Evolutionary conservation across 1,140 invertebrate genomes (phyloP), one percentile per base, ranked within the genome.

Genomic region (Eufriesea mexicana): DNA sequence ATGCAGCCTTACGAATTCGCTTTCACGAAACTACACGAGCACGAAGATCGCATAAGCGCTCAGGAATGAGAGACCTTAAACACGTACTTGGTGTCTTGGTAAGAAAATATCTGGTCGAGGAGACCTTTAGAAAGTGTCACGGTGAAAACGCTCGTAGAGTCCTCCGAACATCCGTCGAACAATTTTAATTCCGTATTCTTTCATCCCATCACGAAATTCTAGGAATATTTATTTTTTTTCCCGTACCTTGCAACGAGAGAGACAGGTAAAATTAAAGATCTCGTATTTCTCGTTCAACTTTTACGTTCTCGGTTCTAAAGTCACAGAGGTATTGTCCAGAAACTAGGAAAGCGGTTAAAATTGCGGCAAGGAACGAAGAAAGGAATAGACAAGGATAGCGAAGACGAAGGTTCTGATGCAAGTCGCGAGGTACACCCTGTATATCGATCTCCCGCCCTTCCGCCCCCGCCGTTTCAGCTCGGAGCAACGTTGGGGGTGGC

Each of bases 401-500:
- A 35, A 4, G 35, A 35, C 4, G 4, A 35, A 23, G 8, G 28
- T 45, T 16, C 35, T 12, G 59, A 67, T 67, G 59, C 18, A 59
- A 76, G 75, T 23, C 35, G 28, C 79, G 4, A 55, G 45, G 64
- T 51, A 88, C 87, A 89, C 88, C 76, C 57, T 84, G 79, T 89
- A 89, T 71, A 74, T 71, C 28, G 57, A 47, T 75, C 78, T 76
- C 81, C 71, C 66, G 45, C 72, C 84, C 80, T 88, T 68, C 80
- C 84, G 86, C 84, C 82, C 84, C 78, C 87, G 70, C 85, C 72
- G 51, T 86, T 84, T 68, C 84, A 80, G 61, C 67, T 67, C 54
- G 55, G 71, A 73, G 83, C 84, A 80, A 88, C 84, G 64, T 86
- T 51, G 88, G 82, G 88, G 88, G 84, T 89, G 86, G 88, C 68